Evolutionary conservation across 2,113 vertebrate genomes (phyloP), one percentile per base, ranked within the genome.

Genomic region (Fregetta grallaria): DNA sequence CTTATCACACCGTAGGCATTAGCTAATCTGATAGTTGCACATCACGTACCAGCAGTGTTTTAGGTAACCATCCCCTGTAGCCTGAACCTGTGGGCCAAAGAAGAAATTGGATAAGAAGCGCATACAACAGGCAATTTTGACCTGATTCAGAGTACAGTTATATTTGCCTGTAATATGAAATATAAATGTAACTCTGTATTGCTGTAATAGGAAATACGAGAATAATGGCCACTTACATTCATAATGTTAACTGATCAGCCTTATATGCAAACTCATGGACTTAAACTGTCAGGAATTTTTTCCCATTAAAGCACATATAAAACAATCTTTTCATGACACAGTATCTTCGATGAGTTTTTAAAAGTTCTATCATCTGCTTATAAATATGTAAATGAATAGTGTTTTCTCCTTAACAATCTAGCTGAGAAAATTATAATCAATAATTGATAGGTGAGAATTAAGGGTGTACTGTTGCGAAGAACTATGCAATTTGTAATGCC

Each of bases 401-500:
- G 84, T 66, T 91, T 86, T 70, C 23, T 82, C 34, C 36, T 6
- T 34, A 36, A 30, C 22, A 50, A 9, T 27, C 23, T 77, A 17
- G 77, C 55, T 92, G 36, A 62, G 73, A 76, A 66, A 67, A 16
- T 2, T 40, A 13, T 36, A 63, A 38, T 70, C 0, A 9, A n/a
- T 56, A 71, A 25, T 49, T 49, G 13, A 8, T n/a, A 38, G 15
- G 36, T 59, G 40, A 62, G 34, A 23, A 26, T 71, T 63, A 62
- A 30, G 42, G 13, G 38, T 59, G 56, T 58, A 21, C 40, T 56
- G 0, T 19, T 73, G 65, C 2, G 1, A 2, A 16, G 36, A 34
- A 20, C 9, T 50, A 15, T 56, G 61, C 23, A 18, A 2, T 27
- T 67, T 27, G 32, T 45, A 59, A 36, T 47, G 40, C 34, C 68